phyloP scores from a whole-genome alignment of 2,113 vertebrate genomes.

The Ahaetulla prasina region DNA sequence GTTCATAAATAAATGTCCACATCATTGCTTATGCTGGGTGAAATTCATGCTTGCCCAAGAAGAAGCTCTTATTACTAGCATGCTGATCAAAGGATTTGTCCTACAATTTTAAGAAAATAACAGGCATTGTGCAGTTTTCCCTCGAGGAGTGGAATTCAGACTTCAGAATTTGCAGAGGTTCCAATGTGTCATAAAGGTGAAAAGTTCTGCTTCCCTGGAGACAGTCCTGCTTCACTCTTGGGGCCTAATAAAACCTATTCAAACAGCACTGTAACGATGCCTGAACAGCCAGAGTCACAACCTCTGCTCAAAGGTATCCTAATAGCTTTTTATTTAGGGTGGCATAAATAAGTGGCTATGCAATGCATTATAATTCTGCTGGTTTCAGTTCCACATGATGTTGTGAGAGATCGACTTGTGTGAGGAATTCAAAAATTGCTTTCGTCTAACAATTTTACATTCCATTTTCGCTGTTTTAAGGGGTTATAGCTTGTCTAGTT shows the following conservation, averaged over 20 bases:
- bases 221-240: neutral
- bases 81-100: neutral
- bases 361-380: neutral
- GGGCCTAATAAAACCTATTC: neutral
- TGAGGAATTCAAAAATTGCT: neutral
- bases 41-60: neutral
- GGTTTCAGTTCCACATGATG: fast-evolving
- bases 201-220: conserved; percentile 15
- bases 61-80: neutral
- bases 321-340: neutral
- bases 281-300: neutral
- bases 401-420: neutral
- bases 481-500: neutral
- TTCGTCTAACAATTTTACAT: neutral
- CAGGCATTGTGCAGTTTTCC: neutral
- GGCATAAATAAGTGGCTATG: neutral
- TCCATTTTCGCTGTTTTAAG: neutral
- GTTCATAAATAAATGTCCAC: neutral
- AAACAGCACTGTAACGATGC: neutral
- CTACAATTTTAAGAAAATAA: neutral
- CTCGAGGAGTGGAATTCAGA: neutral
- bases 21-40: neutral
- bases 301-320: neutral
- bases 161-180: neutral
- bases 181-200: conserved; percentile 29